A percentile compares a stretch with the other conserved stretches of the same genome.
Conservation (phyloP, 2,888 invertebrate genomes). For the Autographa pulchrina region DNA sequence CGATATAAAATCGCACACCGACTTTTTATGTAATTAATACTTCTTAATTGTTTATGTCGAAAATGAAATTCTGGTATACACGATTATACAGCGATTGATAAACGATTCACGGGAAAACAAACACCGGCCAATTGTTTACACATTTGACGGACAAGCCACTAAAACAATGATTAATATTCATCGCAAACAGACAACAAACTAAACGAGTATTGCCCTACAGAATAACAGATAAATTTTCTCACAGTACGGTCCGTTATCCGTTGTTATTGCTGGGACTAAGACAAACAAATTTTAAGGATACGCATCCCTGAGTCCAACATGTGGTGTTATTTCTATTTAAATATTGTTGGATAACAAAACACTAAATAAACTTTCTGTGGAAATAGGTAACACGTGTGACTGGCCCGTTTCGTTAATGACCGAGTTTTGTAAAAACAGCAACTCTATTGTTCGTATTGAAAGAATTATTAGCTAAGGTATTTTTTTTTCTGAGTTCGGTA, state of each 20-base stretch:
- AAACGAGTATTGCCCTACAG: constrained; percentile 59
- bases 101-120: constrained; percentile 27
- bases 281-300: constrained; percentile 77
- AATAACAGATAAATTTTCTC: constrained; percentile 71
- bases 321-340: constrained; percentile 77
- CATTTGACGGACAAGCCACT: constrained; percentile 45
- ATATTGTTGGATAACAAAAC: constrained; percentile 72
- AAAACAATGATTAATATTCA: constrained; percentile 51
- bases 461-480: constrained; percentile 28
- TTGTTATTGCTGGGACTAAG: constrained; percentile 75
- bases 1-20: neutral
- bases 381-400: constrained; percentile 69
- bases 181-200: constrained; percentile 39
- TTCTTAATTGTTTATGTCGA: neutral
- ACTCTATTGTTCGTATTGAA: constrained; percentile 45
- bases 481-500: constrained; percentile 18
- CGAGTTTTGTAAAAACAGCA: constrained; percentile 46
- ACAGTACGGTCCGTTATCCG: constrained; percentile 61
- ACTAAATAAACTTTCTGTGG: constrained; percentile 72
- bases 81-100: neutral
- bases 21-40: neutral
- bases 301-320: constrained; percentile 65
- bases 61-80: neutral
- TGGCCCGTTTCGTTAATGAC: constrained; percentile 43
- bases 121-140: constrained; percentile 34